Evolutionary conservation across 1,140 invertebrate genomes (phyloP), one percentile per base, ranked within the genome.

Genomic region (Lepidurus arcticus): DNA sequence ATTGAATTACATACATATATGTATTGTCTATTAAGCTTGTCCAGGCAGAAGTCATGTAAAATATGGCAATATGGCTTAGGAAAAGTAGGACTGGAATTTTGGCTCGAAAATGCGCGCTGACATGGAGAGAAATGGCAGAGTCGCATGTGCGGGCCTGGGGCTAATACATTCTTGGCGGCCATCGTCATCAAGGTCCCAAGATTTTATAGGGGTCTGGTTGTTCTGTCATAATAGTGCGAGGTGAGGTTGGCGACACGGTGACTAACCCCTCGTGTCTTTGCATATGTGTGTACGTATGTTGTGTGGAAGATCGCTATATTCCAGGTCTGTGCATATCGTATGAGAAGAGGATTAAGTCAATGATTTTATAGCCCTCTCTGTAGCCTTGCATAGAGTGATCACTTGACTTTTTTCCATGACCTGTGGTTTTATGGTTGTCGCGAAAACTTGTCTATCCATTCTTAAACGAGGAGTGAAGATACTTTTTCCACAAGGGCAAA

Each of bases 211-310:
- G 45, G 13, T 65, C 53, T 65, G 53, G 53, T 16, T 16, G 53
- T 65, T 65, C 53, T 65, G 53, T 65, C 53, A 65, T 21, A 65
- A 65, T 65, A 65, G 53, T 65, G 53, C 13, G 53, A 65, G 53
- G 53, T 65, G 53, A 65, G 53, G 53, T 65, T 65, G 53, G 53
- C 53, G 53, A 65, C 53, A 65, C 53, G 53, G 53, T 65, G 53
- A 16, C 53, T 65, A 65, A 65, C 16, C 16, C 53, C 13, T 65
- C 9, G 53, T 65, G 16, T 11, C 53, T 65, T 6, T 21, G 53
- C 13, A 65, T 65, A 65, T 65, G 53, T 21, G 53, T 65, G 13
- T 65, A 8, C 8, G 53, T 65, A 65, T 13, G 53, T 65, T 65
- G 21, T 65, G 21, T 7, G 53, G 16, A 21, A 65, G 21, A 65